Conservation (phyloP, 2,797 vertebrate species). For the Pangasius larnaudii region DNA sequence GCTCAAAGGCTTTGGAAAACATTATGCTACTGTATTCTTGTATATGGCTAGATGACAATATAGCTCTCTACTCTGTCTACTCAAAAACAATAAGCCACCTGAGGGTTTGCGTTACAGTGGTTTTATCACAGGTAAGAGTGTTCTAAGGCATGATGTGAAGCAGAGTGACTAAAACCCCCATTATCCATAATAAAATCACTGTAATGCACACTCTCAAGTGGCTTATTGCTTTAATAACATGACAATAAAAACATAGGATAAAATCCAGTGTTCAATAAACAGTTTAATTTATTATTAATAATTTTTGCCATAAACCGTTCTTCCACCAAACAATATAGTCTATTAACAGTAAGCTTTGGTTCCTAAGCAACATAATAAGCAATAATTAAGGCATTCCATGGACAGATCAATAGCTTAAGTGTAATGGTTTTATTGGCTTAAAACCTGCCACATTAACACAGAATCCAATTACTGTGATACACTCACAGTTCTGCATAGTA, state of each 20-base stretch:
- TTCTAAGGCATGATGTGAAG: background rate
- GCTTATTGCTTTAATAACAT: background rate
- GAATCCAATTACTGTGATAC: background rate
- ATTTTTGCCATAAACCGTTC: background rate
- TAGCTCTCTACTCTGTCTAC: background rate
- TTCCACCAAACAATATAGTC: background rate
- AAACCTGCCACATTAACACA: background rate
- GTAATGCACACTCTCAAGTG: background rate
- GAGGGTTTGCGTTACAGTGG: background rate
- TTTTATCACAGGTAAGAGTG: background rate
- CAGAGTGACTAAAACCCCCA: background rate
- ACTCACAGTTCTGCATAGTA: background rate
- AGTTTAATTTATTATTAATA: background rate
- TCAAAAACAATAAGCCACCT: background rate
- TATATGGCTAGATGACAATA: background rate
- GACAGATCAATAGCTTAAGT: background rate
- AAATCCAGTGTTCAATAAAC: background rate
- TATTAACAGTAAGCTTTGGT: background rate
- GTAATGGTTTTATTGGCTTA: background rate
- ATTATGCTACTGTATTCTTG: background rate
- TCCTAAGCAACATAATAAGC: background rate
- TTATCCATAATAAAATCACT: slow-evolving; percentile 13
- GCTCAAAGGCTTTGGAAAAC: background rate
- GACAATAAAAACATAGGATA: background rate
- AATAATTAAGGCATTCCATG: background rate